phyloP scores from a whole-genome alignment of 1,140 invertebrate species.

The Nasonia longicornis region DNA sequence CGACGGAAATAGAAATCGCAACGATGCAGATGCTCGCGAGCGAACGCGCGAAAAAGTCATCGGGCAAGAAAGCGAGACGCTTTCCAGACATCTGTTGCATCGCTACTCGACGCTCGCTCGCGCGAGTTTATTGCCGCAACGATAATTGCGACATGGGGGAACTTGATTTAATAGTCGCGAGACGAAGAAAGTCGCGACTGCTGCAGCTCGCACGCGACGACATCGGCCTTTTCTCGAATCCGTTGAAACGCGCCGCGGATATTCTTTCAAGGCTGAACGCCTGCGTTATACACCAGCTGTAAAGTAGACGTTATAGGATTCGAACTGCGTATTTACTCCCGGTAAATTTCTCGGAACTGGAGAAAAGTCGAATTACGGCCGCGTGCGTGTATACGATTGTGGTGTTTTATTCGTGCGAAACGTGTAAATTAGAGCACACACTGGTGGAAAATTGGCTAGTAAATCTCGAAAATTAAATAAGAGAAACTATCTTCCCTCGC shows the following conservation, averaged over 20 bases:
- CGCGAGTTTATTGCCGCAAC: constrained; percentile 10
- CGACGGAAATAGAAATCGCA: constrained; percentile 41
- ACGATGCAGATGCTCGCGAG: constrained; percentile 12
- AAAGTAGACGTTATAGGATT: not conserved
- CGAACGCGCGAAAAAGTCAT: constrained; percentile 12
- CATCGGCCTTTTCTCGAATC: not conserved
- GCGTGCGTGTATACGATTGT: no score
- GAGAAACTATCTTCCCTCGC: no score
- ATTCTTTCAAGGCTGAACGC: no score
- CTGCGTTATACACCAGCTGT: no score
- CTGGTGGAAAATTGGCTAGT: not conserved
- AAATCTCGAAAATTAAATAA: not conserved
- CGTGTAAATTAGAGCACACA: not conserved
- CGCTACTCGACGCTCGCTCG: not conserved
- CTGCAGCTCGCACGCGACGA: not conserved
- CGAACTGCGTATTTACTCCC: not conserved
- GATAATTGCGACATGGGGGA: constrained; percentile 9
- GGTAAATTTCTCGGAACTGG: no score
- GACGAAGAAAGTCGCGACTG: not conserved
- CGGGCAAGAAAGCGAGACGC: constrained; percentile 15
- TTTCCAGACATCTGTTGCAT: constrained; percentile 31
- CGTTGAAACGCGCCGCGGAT: not conserved
- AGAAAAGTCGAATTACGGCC: not conserved
- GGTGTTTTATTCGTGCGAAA: no score
- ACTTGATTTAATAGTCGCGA: constrained; percentile 24